Percentiles rank a stretch among this genome's conserved stretches.
Conservation (phyloP, 2,113 vertebrate genomes). For the Coptodon bakossiorum region DNA sequence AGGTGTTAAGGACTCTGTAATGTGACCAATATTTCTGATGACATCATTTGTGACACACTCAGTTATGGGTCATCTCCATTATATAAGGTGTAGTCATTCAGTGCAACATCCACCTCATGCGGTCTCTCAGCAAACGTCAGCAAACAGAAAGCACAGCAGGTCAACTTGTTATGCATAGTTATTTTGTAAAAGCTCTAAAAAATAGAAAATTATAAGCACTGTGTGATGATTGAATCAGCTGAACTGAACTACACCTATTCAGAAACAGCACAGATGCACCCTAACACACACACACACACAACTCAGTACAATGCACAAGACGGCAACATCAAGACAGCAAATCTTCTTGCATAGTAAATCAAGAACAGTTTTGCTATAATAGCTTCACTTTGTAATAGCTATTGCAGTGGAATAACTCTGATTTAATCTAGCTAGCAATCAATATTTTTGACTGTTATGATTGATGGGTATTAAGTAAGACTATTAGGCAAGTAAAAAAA, state of each 20-base stretch:
- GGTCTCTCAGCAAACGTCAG: not conserved
- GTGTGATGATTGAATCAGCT: slow-evolving; percentile 12
- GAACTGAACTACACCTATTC: not conserved
- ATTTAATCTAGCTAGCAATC: slow-evolving; percentile 71
- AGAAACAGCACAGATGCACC: not conserved
- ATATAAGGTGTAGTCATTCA: slow-evolving; percentile 24
- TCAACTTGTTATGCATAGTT: not conserved
- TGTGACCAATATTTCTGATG: not conserved
- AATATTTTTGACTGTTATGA: slow-evolving; percentile 72
- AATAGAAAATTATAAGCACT: slow-evolving; percentile 24
- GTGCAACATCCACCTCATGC: not conserved
- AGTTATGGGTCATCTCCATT: slow-evolving; percentile 15
- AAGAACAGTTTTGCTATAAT: slow-evolving; percentile 64
- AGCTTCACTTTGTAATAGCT: slow-evolving; percentile 66
- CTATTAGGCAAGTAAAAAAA: slow-evolving; percentile 58
- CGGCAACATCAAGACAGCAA: slow-evolving; percentile 18
- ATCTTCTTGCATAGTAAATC: slow-evolving; percentile 43
- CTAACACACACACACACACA: not conserved
- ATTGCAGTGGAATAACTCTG: slow-evolving; percentile 67
- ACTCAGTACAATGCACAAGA: not conserved
- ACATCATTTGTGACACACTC: slow-evolving; percentile 43
- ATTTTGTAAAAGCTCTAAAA: slow-evolving; percentile 2
- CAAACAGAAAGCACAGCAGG: not conserved
- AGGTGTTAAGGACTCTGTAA: not conserved
- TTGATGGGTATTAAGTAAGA: slow-evolving; percentile 70